A percentile compares a stretch with the other conserved stretches of the same genome.
Evolutionary conservation across 2,888 invertebrate genomes (phyloP).

Genomic region (Drosophila infuscata): DNA sequence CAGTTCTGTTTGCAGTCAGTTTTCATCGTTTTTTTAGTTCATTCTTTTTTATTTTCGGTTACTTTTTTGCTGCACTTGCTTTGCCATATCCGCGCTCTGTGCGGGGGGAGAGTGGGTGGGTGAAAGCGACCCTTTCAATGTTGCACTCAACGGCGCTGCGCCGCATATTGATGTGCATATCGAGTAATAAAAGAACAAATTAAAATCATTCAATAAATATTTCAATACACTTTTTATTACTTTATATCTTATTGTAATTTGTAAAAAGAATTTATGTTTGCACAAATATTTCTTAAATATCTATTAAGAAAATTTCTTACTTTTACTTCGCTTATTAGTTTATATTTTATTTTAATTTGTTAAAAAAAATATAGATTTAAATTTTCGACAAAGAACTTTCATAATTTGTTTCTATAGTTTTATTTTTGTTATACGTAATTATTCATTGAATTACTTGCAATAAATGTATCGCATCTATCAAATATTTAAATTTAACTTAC

Average conservation of each 20-base stretch:
- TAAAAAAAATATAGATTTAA: neutral
- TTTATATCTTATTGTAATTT: neutral
- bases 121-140: constrained; percentile 17
- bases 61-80: constrained; percentile 40
- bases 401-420: no score
- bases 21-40: neutral
- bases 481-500: neutral
- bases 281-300: neutral
- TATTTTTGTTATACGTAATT: neutral
- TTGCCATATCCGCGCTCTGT: constrained; percentile 34
- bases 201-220: neutral
- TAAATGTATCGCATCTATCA: neutral
- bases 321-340: neutral
- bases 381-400: neutral
- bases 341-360: neutral
- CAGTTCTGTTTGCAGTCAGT: constrained; percentile 20
- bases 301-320: neutral
- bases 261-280: neutral
- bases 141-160: constrained; percentile 37
- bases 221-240: neutral
- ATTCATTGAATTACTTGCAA: neutral
- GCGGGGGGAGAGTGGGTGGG: neutral
- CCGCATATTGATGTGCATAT: constrained; percentile 24
- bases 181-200: neutral
- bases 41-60: constrained; percentile 3